Percentiles rank a stretch among this genome's conserved stretches.
Evolutionary conservation across 2,797 vertebrate genomes (phyloP).

Genomic region (Sebastes variabilis): DNA sequence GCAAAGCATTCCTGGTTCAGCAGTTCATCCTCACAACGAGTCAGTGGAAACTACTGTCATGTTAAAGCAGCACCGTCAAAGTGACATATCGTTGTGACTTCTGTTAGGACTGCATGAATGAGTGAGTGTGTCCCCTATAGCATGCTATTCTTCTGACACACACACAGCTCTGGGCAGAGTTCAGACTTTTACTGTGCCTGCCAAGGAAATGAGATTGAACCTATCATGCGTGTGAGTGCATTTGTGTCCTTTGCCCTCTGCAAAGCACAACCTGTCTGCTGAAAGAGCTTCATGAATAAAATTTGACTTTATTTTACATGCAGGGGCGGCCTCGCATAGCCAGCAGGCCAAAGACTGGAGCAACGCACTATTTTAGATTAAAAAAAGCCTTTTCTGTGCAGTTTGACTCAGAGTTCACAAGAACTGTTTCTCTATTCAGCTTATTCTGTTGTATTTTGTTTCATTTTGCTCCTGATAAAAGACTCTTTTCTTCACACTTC

Average conservation of each 20-base stretch:
- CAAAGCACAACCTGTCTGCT: constrained; percentile 6
- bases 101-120: background rate
- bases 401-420: background rate
- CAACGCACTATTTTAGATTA: background rate
- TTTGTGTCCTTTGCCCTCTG: constrained; percentile 28
- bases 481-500: no score
- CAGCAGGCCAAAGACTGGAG: background rate
- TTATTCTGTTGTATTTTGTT: background rate
- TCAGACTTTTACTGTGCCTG: background rate
- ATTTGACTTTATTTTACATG: constrained; percentile 24
- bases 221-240: background rate
- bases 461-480: background rate
- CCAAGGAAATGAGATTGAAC: constrained; percentile 20
- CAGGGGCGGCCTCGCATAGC: background rate
- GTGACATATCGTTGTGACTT: background rate
- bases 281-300: constrained; percentile 33
- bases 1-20: no score
- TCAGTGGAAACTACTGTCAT: constrained; percentile 1
- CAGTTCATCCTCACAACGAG: background rate
- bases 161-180: background rate
- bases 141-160: background rate
- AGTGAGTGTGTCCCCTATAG: constrained; percentile 3
- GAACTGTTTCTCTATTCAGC: background rate
- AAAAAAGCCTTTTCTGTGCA: background rate
- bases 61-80: background rate